phyloP scores from a whole-genome alignment of 2,797 vertebrate genomes.

The Pitangus sulphuratus region DNA sequence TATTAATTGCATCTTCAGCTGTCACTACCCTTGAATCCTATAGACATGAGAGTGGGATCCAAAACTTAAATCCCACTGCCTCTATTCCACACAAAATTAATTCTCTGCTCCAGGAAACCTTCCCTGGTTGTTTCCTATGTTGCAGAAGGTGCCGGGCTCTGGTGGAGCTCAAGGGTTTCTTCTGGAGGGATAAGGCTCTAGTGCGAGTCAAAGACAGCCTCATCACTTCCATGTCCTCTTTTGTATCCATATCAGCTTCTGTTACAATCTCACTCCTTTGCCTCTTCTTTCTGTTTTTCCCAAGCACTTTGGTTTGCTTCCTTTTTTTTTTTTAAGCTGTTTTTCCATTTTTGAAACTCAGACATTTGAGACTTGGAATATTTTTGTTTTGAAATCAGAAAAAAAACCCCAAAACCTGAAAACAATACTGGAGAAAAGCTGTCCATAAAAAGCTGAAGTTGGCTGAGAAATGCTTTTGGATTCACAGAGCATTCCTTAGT shows the following conservation, averaged over 20 bases:
- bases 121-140: not conserved
- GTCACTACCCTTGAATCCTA: not conserved
- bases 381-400: not conserved
- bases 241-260: not conserved
- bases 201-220: not conserved
- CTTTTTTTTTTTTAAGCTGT: not conserved
- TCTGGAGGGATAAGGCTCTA: fast-evolving
- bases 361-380: not conserved
- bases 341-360: not conserved
- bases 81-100: not conserved
- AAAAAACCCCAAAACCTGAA: not conserved
- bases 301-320: not conserved
- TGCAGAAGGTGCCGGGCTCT: not conserved
- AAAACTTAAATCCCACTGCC: not conserved
- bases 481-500: not conserved
- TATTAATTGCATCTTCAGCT: not conserved
- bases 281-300: not conserved
- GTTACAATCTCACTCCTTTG: not conserved
- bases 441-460: not conserved
- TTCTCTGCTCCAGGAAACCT: not conserved
- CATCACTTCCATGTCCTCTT: not conserved
- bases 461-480: not conserved
- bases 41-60: not conserved
- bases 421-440: not conserved
- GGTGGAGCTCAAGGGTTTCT: not conserved